Evolutionary conservation across 53 echinoderm and acorn worm genomes (phyloP).

Genomic region (Actinopyga echinites): DNA sequence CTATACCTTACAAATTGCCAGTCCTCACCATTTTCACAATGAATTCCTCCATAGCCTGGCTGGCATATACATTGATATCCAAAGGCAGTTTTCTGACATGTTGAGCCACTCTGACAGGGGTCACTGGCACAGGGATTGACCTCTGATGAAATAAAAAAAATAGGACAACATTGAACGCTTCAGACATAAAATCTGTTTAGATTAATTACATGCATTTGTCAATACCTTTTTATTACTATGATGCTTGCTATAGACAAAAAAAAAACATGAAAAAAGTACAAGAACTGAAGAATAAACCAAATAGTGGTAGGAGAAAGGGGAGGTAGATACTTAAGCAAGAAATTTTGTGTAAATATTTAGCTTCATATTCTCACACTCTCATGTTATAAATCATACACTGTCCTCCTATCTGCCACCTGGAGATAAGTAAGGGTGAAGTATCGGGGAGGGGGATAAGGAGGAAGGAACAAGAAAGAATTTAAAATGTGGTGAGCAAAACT

Average conservation of each 20-base stretch:
- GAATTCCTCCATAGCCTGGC: slow-evolving; percentile 62
- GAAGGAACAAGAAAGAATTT: no score
- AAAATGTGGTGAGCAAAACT: no score
- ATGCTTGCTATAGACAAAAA: no score
- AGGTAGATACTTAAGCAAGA: no score
- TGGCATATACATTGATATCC: slow-evolving; percentile 69
- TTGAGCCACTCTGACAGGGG: slow-evolving; percentile 72
- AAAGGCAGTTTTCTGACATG: slow-evolving; percentile 51
- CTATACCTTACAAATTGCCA: neutral
- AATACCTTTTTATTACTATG: neutral
- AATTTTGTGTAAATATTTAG: no score
- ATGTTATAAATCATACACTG: no score
- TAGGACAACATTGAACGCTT: neutral
- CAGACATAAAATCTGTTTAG: neutral
- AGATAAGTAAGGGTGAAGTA: no score
- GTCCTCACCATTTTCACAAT: slow-evolving; percentile 75
- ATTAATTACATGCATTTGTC: neutral
- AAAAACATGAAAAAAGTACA: neutral
- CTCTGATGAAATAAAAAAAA: slow-evolving; percentile 40
- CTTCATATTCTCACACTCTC: no score
- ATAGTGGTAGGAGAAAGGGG: no score
- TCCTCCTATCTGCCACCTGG: no score
- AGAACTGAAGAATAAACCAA: neutral
- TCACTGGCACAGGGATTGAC: slow-evolving; percentile 60
- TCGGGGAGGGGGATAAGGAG: no score